A percentile compares a stretch with the other conserved stretches of the same genome.
Conservation (phyloP, 1,140 invertebrate genomes). For the Paralvinella palmiformis region DNA sequence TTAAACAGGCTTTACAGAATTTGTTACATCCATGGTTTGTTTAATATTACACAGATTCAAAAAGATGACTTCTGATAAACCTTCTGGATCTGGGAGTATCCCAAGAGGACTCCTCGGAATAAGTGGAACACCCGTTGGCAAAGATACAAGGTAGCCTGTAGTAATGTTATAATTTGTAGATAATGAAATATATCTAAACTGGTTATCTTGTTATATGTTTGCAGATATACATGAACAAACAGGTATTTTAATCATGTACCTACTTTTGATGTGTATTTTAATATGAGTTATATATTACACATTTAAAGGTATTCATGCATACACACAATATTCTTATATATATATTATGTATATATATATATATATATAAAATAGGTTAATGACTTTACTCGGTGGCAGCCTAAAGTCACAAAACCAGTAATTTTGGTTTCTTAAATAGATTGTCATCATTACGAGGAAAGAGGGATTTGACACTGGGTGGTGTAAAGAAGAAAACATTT, state of each 20-base stretch:
- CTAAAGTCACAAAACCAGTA: neutral
- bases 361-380: neutral
- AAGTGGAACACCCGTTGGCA: neutral
- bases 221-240: neutral
- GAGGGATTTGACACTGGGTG: neutral
- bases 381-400: neutral
- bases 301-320: neutral
- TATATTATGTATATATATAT: neutral
- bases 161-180: neutral
- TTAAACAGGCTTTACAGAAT: no score
- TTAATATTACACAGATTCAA: no score
- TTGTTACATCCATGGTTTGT: no score
- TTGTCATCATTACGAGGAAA: neutral
- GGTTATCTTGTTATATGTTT: neutral
- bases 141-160: neutral
- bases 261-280: neutral
- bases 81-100: neutral
- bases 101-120: neutral
- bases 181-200: neutral
- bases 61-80: no score
- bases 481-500: neutral
- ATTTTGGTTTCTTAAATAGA: neutral
- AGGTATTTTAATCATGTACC: neutral
- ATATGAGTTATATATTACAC: neutral
- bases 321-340: neutral